Evolutionary conservation across 37 sponge, comb jelly and placozoan genomes (phyloP).

Genomic region (Ianthella basta): DNA sequence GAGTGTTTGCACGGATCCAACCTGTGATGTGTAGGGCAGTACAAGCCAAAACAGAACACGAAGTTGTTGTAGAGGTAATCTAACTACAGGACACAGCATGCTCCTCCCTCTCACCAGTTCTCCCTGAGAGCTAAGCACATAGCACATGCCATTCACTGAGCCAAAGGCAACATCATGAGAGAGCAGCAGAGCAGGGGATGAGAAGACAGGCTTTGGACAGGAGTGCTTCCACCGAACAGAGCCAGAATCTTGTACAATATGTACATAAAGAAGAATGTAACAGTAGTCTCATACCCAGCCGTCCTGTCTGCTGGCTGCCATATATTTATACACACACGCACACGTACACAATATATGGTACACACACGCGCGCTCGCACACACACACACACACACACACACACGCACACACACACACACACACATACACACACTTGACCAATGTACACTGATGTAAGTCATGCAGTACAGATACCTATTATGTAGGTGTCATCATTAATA

Average conservation of each 20-base stretch:
- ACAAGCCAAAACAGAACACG: neutral
- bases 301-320: no score
- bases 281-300: neutral
- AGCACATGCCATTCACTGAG: conserved; percentile 42
- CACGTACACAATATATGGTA: no score
- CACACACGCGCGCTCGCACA: no score
- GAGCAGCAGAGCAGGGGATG: conserved; percentile 60
- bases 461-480: no score
- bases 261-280: neutral
- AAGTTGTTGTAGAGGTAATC: neutral
- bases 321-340: no score
- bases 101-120: conserved; percentile 34
- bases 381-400: no score
- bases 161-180: conserved; percentile 31
- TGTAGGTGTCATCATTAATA: no score
- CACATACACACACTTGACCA: no score
- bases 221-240: conserved; percentile 50
- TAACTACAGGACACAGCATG: neutral
- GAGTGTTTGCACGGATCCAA: conserved; percentile 20
- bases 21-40: neutral
- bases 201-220: conserved; percentile 67
- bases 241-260: conserved; percentile 47
- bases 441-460: no score
- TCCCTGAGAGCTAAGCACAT: conserved; percentile 33
- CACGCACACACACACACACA: no score